Percentiles rank a stretch among this genome's conserved stretches.
These are phyloP conservation scores for Gastracanthus pulcherrimus DNA, from an alignment of 2,888 invertebrate species.

Conservation along the genomic window DNA sequence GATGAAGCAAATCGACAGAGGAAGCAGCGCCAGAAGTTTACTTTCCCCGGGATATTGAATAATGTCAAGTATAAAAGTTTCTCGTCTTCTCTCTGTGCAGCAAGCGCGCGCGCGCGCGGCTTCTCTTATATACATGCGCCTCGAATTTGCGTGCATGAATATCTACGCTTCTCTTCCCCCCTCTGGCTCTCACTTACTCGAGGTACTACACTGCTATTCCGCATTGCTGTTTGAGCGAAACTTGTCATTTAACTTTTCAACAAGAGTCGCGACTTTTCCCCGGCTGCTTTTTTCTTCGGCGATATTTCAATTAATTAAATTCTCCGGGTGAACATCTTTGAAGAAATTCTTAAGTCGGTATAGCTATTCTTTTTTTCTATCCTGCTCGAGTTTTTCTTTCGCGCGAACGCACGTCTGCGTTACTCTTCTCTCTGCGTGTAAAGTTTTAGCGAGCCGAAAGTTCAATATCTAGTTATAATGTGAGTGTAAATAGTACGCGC, in stretches of 20 bases:
- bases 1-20: conserved; percentile 23
- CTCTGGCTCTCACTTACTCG: not conserved
- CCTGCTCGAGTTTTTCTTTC: not conserved
- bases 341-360: not conserved
- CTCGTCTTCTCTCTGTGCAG: conserved; percentile 3
- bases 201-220: not conserved
- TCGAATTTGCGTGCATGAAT: conserved; percentile 47
- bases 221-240: conserved; percentile 21
- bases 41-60: conserved; percentile 48
- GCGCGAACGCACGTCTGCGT: not conserved
- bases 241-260: conserved; percentile 53
- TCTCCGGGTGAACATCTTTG: not conserved
- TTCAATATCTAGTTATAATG: conserved; percentile 51
- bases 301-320: conserved; percentile 52
- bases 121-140: no score
- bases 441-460: conserved; percentile 22
- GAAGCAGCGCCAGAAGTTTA: conserved; percentile 32
- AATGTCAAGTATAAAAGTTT: conserved; percentile 53
- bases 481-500: conserved; percentile 28
- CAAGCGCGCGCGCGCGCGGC: no score
- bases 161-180: not conserved
- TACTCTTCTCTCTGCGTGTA: not conserved
- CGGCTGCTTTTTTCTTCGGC: not conserved
- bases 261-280: not conserved
- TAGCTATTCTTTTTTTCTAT: not conserved